Conservation (phyloP, 1,140 invertebrate species). For the Ostrea edulis region DNA sequence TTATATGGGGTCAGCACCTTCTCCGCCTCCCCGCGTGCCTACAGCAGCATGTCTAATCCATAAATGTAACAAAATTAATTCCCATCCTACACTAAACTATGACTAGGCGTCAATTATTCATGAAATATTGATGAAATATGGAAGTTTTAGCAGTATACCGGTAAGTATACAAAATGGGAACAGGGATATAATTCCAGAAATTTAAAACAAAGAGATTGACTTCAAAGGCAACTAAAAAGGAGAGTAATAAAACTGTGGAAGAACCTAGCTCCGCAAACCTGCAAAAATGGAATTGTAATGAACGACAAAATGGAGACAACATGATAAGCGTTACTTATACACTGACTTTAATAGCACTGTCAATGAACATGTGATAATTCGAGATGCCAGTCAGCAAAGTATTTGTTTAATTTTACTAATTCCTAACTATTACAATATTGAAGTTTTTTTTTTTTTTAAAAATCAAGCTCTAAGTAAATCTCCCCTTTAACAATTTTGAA, state of each 20-base stretch:
- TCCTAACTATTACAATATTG: too few relatives aligned
- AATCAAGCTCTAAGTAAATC: too few relatives aligned
- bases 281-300: too few relatives aligned
- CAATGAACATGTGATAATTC: too few relatives aligned
- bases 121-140: constrained; percentile 34
- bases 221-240: background rate
- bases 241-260: background rate
- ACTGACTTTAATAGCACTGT: too few relatives aligned
- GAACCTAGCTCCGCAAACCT: background rate
- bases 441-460: too few relatives aligned
- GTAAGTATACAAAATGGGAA: constrained; percentile 6
- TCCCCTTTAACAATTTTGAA: too few relatives aligned
- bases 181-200: background rate
- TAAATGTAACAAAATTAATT: constrained; percentile 2
- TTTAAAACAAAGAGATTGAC: background rate
- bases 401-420: too few relatives aligned
- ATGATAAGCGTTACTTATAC: too few relatives aligned
- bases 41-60: constrained; percentile 8
- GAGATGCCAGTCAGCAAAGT: too few relatives aligned
- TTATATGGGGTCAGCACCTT: background rate
- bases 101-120: background rate
- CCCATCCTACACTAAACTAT: background rate
- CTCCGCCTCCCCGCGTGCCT: background rate
- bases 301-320: too few relatives aligned
- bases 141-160: background rate